Percentiles rank a stretch among this genome's conserved stretches.
Conservation (phyloP, 2,113 vertebrate genomes). For the Notarius lentiginosus region DNA sequence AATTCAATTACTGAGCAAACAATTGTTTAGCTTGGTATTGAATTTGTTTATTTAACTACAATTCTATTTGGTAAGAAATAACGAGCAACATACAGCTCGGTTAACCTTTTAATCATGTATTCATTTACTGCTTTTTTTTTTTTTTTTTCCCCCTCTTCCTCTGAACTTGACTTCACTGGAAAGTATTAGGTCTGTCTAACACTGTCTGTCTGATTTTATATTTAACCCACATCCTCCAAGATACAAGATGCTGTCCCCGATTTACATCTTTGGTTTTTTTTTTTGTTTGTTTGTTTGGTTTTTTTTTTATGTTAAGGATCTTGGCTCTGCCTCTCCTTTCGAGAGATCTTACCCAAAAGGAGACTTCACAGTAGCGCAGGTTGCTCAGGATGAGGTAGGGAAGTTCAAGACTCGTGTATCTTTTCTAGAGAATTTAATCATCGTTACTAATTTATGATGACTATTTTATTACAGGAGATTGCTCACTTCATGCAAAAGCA, state of each 20-base stretch:
- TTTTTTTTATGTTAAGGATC: background rate
- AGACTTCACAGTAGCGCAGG: conserved; percentile 73
- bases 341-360: conserved; percentile 49
- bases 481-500: conserved; percentile 79
- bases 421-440: background rate
- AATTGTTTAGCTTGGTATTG: background rate
- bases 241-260: background rate
- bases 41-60: background rate
- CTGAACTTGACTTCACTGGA: background rate
- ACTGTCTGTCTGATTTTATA: background rate
- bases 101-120: background rate
- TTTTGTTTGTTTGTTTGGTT: no score
- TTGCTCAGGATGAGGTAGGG: conserved; percentile 75
- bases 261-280: no score
- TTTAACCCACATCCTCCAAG: background rate
- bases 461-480: conserved; percentile 68
- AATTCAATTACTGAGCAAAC: background rate
- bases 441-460: background rate
- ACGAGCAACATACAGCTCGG: background rate
- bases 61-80: background rate
- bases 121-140: background rate
- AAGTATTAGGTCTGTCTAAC: background rate
- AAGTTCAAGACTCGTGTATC: background rate
- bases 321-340: conserved; percentile 16
- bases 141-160: no score